A percentile compares a stretch with the other conserved stretches of the same genome.
Conservation (phyloP, 2,888 invertebrate genomes). For the Seira musarum region DNA sequence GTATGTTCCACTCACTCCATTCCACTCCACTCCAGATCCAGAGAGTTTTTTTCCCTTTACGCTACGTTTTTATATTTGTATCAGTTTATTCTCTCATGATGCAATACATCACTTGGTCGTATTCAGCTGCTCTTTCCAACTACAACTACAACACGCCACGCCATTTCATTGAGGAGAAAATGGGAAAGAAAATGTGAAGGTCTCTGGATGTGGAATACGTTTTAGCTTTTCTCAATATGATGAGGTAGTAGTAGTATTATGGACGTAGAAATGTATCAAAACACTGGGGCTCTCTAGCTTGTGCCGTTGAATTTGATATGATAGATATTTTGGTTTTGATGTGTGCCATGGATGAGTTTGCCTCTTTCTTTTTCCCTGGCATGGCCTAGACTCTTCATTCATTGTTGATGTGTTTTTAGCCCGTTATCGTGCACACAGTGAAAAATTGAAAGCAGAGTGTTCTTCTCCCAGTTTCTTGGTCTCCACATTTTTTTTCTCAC, state of each 20-base stretch:
- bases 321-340: slow-evolving; percentile 43
- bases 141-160: too few species aligned
- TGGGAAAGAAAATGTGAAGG: background rate
- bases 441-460: too few species aligned
- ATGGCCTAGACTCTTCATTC: slow-evolving; percentile 47
- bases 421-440: too few species aligned
- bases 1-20: too few species aligned
- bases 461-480: too few species aligned
- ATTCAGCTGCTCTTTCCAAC: slow-evolving; percentile 20
- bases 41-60: background rate
- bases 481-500: too few species aligned
- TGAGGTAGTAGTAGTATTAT: too few species aligned
- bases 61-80: slow-evolving; percentile 36
- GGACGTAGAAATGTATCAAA: too few species aligned
- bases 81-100: slow-evolving; percentile 36
- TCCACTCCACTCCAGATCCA: too few species aligned
- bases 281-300: too few species aligned
- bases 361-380: slow-evolving; percentile 34
- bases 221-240: too few species aligned
- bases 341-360: slow-evolving; percentile 48
- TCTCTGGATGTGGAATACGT: background rate
- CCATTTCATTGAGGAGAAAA: slow-evolving; percentile 13
- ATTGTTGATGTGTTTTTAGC: slow-evolving; percentile 32
- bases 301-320: too few species aligned
- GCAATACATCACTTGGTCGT: slow-evolving; percentile 33